Conservation (phyloP, 2,888 invertebrate genomes). For the Folsomia candida region DNA sequence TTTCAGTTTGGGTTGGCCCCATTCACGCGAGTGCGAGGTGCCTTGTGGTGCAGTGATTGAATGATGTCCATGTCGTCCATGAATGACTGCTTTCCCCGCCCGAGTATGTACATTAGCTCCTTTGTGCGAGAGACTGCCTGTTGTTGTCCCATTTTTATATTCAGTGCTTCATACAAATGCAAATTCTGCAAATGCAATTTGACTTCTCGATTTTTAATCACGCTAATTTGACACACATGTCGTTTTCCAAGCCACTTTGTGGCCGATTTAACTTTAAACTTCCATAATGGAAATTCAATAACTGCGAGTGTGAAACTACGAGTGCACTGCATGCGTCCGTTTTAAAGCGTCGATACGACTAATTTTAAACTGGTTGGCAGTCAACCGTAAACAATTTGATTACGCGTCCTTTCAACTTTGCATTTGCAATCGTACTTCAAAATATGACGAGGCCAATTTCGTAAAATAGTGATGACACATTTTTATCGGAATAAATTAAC, state of each 20-base stretch:
- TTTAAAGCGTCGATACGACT: not conserved
- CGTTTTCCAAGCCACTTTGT: not conserved
- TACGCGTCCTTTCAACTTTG: not conserved
- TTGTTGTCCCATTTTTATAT: conserved; percentile 11
- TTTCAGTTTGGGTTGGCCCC: no score
- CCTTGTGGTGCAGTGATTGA: no score
- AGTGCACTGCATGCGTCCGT: no score
- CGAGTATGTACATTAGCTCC: conserved; percentile 4
- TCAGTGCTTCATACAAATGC: not conserved
- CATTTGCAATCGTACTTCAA: no score
- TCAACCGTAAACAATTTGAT: not conserved
- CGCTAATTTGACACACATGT: conserved; percentile 47
- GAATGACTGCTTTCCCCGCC: not conserved
- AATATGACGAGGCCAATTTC: no score
- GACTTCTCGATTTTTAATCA: conserved; percentile 36
- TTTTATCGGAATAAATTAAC: no score
- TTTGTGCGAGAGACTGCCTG: conserved; percentile 4
- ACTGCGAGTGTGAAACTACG: not conserved
- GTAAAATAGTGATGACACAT: no score
- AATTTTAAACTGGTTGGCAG: not conserved
- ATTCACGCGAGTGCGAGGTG: no score
- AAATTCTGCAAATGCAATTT: conserved; percentile 17
- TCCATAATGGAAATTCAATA: not conserved
- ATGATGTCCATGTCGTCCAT: not conserved
- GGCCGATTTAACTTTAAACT: not conserved